Evolutionary conservation across 2,888 invertebrate species (phyloP).

Genomic region (Bellardia pandia): DNA sequence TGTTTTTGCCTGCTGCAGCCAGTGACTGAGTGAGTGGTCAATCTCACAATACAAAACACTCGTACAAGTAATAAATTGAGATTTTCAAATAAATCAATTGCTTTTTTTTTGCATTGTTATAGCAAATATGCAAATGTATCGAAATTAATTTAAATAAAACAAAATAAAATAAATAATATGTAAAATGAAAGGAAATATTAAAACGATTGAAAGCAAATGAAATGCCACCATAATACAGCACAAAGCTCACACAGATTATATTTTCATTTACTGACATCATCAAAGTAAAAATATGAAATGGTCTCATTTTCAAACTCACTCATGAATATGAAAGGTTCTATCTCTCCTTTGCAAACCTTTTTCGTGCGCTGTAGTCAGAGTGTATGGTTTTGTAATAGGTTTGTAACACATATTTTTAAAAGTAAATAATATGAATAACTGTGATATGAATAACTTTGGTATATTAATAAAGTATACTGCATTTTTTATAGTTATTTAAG

Average conservation of each 20-base stretch:
- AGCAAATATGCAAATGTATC: constrained; percentile 49
- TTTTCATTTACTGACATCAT: constrained; percentile 68
- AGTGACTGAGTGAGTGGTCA: constrained; percentile 41
- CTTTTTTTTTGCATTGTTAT: constrained; percentile 12
- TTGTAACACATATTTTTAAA: no score
- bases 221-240: constrained; percentile 37
- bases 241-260: constrained; percentile 28
- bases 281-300: constrained; percentile 58
- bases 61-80: constrained; percentile 25
- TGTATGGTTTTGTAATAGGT: no score
- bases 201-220: constrained; percentile 41
- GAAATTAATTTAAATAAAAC: constrained; percentile 53
- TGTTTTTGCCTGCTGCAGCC: background rate
- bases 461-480: no score
- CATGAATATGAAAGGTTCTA: background rate
- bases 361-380: no score
- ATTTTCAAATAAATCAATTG: constrained; percentile 59
- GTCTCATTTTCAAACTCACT: constrained; percentile 40
- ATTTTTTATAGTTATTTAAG: no score
- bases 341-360: background rate
- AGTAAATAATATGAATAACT: no score
- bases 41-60: constrained; percentile 31
- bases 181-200: constrained; percentile 40
- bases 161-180: constrained; percentile 30
- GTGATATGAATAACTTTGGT: no score